These are phyloP conservation scores for Embidobia sp. DNA, from an alignment of 2,888 invertebrate species.

Conservation along the genomic window DNA sequence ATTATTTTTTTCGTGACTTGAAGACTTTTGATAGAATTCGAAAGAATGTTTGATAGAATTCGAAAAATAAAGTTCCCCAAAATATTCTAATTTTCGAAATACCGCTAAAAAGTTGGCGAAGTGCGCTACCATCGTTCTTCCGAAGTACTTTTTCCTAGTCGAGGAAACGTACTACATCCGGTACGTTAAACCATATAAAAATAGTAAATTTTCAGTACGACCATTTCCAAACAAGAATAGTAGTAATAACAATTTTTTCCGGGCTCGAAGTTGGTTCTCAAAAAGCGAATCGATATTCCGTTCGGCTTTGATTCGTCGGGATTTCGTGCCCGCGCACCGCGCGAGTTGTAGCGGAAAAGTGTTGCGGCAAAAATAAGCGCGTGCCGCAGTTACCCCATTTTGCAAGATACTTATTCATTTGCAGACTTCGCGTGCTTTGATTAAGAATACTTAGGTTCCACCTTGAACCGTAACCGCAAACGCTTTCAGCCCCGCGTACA, in stretches of 20 bases:
- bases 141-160: too few relatives aligned
- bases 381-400: conserved; percentile 38
- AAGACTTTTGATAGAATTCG: too few relatives aligned
- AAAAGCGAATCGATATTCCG: conserved; percentile 46
- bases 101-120: too few relatives aligned
- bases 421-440: conserved; percentile 58
- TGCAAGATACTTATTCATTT: conserved; percentile 59
- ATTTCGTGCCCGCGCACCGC: conserved; percentile 24
- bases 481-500: conserved; percentile 51
- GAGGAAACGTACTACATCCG: too few relatives aligned
- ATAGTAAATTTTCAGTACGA: too few relatives aligned
- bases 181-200: too few relatives aligned
- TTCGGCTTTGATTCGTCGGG: conserved; percentile 32
- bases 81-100: too few relatives aligned
- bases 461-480: conserved; percentile 56
- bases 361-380: conserved; percentile 51
- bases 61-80: too few relatives aligned
- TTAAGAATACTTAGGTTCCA: conserved; percentile 58
- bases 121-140: too few relatives aligned
- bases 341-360: conserved; percentile 48
- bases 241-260: conserved; percentile 1
- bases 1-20: too few relatives aligned
- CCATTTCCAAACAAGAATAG: too few relatives aligned
- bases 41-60: too few relatives aligned
- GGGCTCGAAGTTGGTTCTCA: conserved; percentile 2